Evolutionary conservation across 2,113 vertebrate genomes (phyloP).

Genomic region (Sisor rabdophorus): DNA sequence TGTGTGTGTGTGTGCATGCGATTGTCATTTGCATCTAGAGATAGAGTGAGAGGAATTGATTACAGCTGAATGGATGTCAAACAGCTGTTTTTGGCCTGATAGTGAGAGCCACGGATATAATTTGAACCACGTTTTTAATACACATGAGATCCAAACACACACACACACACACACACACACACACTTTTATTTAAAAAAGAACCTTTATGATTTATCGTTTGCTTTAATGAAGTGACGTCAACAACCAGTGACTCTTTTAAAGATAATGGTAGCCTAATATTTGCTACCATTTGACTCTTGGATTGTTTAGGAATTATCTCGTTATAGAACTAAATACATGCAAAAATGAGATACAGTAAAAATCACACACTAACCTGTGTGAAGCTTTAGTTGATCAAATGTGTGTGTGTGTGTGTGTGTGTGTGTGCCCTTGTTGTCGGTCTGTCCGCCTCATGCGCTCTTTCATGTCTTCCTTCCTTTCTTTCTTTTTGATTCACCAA

Average conservation of each 20-base stretch:
- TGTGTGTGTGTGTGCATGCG: constrained; percentile 45
- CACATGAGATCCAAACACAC: neutral
- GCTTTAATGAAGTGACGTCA: constrained; percentile 16
- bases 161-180: too few species aligned
- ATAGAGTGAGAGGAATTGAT: constrained; percentile 43
- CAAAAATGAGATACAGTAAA: neutral
- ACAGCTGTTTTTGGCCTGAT: constrained; percentile 50
- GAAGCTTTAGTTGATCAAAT: neutral
- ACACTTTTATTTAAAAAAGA: constrained; percentile 23
- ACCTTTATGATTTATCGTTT: constrained; percentile 25
- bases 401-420: constrained; percentile 9
- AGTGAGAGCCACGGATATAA: constrained; percentile 31
- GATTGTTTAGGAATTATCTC: neutral
- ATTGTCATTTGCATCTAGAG: constrained; percentile 44
- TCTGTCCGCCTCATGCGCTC: neutral
- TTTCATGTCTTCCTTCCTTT: constrained; percentile 30
- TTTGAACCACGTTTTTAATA: constrained; percentile 1
- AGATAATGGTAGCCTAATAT: neutral
- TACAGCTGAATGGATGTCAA: constrained; percentile 47
- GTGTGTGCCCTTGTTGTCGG: neutral
- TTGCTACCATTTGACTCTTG: neutral
- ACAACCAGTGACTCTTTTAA: neutral
- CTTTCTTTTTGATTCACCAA: constrained; percentile 44
- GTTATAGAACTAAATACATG: neutral
- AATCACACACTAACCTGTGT: constrained; percentile 16